Base-by-base conservation (phyloP, 2,797 vertebrate species). In the Anisognathus igniventris region DNA sequence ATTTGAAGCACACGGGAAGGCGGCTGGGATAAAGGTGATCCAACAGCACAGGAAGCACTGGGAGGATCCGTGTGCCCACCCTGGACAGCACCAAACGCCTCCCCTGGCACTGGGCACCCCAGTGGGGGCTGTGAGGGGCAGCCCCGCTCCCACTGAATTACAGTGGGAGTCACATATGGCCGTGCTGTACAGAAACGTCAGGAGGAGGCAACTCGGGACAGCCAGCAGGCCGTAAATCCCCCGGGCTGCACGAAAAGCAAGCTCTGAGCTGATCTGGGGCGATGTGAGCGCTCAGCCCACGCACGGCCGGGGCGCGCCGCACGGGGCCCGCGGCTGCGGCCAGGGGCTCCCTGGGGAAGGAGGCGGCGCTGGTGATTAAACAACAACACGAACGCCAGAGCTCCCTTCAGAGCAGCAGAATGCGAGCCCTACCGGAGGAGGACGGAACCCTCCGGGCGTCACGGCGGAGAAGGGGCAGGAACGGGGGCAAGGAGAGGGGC, bases 1-100 rank as follows among this genome's bases (percentile, higher is more conserved):
- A 37, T 30, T 39, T 33, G 47, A 60, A 60, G 7, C 13, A 16
- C 39, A 24, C 0, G 20, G 25, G 42, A 62, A 44, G 50, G 42
- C 1, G 0, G 16, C 9, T 5, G 47, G 48, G 58, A 40, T 40
- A 39, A 48, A 5, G 44, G 39, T 2, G 65, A 56, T 5, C 24
- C 45, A 3, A 14, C 4, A 5, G 30, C 0, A 1, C 16, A 11
- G 56, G 17, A 57, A 50, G 54, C 57, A 8, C 2, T 1, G 57
- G 23, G 19, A n/a, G 19, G 45, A 35, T n/a, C 13, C 0, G 9
- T 5, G 28, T 2, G 33, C 71, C 64, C 64, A 11, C 19, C 31
- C 66, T 9, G 70, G 4, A 3, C 68, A 65, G 22, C 30, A n/a
- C n/a, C 33, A 2, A 7, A 48, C 2, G 50, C 61, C 72, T 30